Base-by-base conservation (phyloP, 2,888 invertebrate genomes). In the Yponomeuta evonymella region DNA sequence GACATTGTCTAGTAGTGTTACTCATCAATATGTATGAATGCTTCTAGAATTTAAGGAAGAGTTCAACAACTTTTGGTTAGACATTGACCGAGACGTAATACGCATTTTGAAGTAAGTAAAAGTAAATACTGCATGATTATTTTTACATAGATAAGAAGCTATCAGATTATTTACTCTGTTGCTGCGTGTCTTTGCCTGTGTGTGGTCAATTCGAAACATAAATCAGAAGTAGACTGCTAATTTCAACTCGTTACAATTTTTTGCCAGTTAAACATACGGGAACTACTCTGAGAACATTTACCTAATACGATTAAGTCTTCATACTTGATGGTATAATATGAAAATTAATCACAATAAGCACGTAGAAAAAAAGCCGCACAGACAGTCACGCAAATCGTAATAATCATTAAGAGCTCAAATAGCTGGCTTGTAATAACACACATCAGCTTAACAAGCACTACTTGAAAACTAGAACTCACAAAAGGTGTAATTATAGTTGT, bases 401-500 rank as follows among this genome's bases (percentile, higher is more conserved):
- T 64, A 63, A 64, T 65, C 15, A 70, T 70, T n/a, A 71, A 43
- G 62, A 62, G 33, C 33, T 43, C 62, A 68, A 63, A 48, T 29
- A 67, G 29, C 11, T 36, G 62, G 33, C 62, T 15, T 65, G 36
- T 70, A 64, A 70, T 65, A 70, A 64, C 65, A 70, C 23, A 65
- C 36, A 64, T 11, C 3, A 29, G 48, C 65, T 9, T 12, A 69
- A 64, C 43, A 69, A 71, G 69, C 33, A 69, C 65, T 67, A 67
- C 58, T 71, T 71, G 64, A 71, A 69, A 65, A 67, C 51, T 70
- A 70, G 48, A 64, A 65, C 48, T 12, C 12, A 15, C 15, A 58
- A 58, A 15, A 58, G 51, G 51, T 58, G 65, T 71, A 71, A 71
- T 71, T 71, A 69, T 66, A 71, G 36, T 63, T 66, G 51, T 62